Evolutionary conservation across 2,797 vertebrate genomes (phyloP).

Genomic region (Aulostomus chinensis): DNA sequence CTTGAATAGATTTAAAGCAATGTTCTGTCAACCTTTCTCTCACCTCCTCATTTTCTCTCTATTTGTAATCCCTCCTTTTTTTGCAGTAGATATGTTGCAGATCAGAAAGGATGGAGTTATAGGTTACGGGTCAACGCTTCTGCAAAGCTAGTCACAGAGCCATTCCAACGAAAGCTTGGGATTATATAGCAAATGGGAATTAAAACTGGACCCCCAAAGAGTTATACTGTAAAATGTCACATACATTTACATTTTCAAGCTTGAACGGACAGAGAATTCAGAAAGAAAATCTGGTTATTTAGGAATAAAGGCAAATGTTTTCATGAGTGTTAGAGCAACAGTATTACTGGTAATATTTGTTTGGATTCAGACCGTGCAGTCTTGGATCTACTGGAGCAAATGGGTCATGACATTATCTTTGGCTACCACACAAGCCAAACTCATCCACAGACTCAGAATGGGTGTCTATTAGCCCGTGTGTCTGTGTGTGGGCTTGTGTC

Average conservation of each 20-base stretch:
- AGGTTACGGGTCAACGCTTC: constrained; percentile 39
- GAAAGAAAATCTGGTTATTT: not conserved
- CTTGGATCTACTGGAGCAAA: constrained; percentile 56
- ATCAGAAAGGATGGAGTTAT: constrained; percentile 31
- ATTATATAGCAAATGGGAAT: constrained; percentile 3
- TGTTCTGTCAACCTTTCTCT: constrained; percentile 1
- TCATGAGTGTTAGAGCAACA: constrained; percentile 7
- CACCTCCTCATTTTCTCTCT: constrained; percentile 32
- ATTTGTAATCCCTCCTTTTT: constrained; percentile 48
- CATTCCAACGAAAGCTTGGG: constrained; percentile 9
- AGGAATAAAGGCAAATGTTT: not conserved
- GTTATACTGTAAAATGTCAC: not conserved
- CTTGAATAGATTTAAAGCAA: constrained; percentile 55
- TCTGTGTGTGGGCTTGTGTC: constrained; percentile 49
- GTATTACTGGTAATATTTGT: constrained; percentile 20
- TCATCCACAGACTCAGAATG: constrained; percentile 42
- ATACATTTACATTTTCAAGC: not conserved
- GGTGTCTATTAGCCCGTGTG: constrained; percentile 28
- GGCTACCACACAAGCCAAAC: constrained; percentile 53
- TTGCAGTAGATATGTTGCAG: constrained; percentile 39
- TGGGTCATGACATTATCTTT: constrained; percentile 74
- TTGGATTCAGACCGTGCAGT: constrained; percentile 30
- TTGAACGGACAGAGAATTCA: not conserved
- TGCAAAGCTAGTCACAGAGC: constrained; percentile 2
- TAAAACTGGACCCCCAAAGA: not conserved